phyloP scores from a whole-genome alignment of 2,113 vertebrate species.

The Atherinomorus stipes region DNA sequence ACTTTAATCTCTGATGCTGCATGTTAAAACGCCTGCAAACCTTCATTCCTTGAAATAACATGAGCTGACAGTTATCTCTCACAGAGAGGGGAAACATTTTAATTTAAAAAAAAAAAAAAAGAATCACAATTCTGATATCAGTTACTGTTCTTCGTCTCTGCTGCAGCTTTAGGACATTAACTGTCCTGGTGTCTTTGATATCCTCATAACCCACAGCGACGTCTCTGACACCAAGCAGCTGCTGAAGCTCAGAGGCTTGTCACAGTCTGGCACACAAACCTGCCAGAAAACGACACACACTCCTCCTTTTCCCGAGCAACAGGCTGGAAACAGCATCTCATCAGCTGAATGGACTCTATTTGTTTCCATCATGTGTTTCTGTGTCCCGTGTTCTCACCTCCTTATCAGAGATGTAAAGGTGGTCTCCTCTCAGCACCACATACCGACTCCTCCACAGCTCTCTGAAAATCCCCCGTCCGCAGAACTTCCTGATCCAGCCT shows the following conservation, averaged over 20 bases:
- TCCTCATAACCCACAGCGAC: background rate
- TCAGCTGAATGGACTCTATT: background rate
- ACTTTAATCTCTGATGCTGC: background rate
- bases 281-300: background rate
- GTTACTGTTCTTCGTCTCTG: background rate
- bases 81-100: background rate
- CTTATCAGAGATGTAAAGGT: constrained; percentile 92
- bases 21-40: background rate
- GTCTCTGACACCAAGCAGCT: constrained; percentile 13
- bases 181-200: background rate
- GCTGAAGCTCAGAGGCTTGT: background rate
- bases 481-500: constrained; percentile 97
- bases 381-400: constrained; percentile 81
- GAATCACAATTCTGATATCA: constrained; percentile 6
- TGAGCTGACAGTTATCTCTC: background rate
- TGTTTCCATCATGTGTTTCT: background rate
- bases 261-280: background rate
- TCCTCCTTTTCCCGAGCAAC: constrained; percentile 1
- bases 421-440: constrained; percentile 91
- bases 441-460: constrained; percentile 96
- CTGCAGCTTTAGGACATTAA: constrained; percentile 4
- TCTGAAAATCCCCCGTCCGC: constrained; percentile 95
- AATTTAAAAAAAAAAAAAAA: background rate
- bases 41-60: background rate
- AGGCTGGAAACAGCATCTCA: background rate